Base-by-base conservation (phyloP, 2,797 vertebrate genomes). In the Enteromius thamalakanensis region DNA sequence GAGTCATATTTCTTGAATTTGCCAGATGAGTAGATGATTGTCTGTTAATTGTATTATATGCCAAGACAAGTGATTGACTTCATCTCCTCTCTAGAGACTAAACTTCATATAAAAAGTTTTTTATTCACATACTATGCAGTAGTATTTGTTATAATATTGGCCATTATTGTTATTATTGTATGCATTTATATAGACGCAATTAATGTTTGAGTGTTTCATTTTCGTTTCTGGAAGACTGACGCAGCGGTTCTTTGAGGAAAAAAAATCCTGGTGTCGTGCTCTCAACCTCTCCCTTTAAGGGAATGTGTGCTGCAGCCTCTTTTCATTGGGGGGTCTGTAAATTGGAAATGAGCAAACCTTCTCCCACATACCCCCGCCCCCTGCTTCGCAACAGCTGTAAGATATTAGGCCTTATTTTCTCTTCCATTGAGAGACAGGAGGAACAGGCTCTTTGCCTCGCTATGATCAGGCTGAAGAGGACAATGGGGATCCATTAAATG, bases 371-470 rank as follows among this genome's bases (percentile, higher is more conserved):
- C 62, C 64, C 67, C 69, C 37, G 21, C 32, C 71, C 78, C 51
- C 62, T 85, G 69, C 77, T 47, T 75, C 10, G 62, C 71, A 81
- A 81, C 84, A 90, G 84, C 89, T 89, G 89, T 86, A 74, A 84
- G 45, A 69, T 85, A 86, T 89, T 90, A 88, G 83, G 83, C 76
- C 72, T 78, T 64, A 37, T 86, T 87, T 82, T 79, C 79, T 86
- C 69, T 86, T 74, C 83, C 75, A 74, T 81, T 75, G 67, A 76
- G 23, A 64, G 32, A 37, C 71, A 68, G 79, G 62, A 69, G 71
- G 47, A 80, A n/a, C 53, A 0, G 51, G 49, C 19, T 62, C 51
- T 83, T 55, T 67, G 75, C 67, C 75, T 84, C 21, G 65, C 82
- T 69, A 32, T 69, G 64, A 81, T 71, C 71, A 84, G 69, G 12